These are phyloP conservation scores for Marisa cornuarietis DNA, from an alignment of 1,140 invertebrate genomes.

Conservation along the genomic window DNA sequence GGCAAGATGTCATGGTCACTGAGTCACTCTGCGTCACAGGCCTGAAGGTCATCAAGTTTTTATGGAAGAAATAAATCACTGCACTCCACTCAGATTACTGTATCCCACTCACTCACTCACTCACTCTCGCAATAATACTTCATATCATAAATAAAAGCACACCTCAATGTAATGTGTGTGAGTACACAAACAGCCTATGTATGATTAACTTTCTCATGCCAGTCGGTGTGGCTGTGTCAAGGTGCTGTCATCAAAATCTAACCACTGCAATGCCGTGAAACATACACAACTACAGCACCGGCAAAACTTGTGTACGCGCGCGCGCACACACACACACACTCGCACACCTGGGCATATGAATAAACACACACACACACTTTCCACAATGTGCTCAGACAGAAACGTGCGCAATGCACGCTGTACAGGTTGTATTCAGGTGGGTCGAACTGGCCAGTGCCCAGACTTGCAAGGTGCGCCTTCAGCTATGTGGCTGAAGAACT, in stretches of 20 bases:
- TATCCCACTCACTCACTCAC: not conserved
- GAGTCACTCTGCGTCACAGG: not conserved
- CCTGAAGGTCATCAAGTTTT: not conserved
- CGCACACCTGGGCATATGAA: not conserved
- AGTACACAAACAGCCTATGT: not conserved
- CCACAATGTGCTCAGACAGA: not conserved
- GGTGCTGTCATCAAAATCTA: not conserved
- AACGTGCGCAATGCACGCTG: too few species aligned
- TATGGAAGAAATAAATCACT: not conserved
- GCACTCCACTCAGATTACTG: not conserved
- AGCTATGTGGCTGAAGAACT: conserved; percentile 30
- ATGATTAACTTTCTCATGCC: not conserved
- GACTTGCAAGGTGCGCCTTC: not conserved
- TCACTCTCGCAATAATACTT: not conserved
- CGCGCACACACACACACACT: not conserved
- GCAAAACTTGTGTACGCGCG: not conserved
- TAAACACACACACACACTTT: not conserved
- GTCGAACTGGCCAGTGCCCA: not conserved
- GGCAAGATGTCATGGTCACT: not conserved
- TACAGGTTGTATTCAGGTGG: not conserved
- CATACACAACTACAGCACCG: not conserved
- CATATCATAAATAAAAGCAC: conserved; percentile 2
- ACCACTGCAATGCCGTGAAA: not conserved
- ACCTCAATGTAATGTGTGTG: too few species aligned
- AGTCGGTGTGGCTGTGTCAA: too few species aligned